Conservation (phyloP, 2,797 vertebrate genomes). For the Ctenopoma multispine region DNA sequence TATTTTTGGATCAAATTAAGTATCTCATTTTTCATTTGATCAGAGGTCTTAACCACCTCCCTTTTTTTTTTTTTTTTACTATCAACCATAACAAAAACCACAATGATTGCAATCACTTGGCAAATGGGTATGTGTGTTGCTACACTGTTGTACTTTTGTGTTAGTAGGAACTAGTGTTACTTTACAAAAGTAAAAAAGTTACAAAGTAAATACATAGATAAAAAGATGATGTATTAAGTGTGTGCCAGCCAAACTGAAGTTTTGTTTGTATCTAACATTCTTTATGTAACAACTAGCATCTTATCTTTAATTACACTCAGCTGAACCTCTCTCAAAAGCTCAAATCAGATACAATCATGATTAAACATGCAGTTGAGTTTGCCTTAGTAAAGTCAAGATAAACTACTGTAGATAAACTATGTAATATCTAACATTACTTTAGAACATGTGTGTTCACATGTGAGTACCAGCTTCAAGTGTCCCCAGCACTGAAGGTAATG, state of each 20-base stretch:
- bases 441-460: background rate
- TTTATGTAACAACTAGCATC: background rate
- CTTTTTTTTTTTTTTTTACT: conserved; percentile 4
- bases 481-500: conserved; percentile 27
- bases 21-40: conserved; percentile 40
- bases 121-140: background rate
- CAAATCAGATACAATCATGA: conserved; percentile 14
- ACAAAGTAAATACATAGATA: too few relatives aligned
- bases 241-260: background rate
- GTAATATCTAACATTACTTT: background rate
- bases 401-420: background rate
- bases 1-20: conserved; percentile 37
- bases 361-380: background rate
- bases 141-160: background rate
- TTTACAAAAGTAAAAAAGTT: background rate
- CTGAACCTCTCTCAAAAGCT: background rate
- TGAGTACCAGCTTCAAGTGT: conserved; percentile 15
- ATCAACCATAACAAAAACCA: conserved; percentile 7
- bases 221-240: background rate
- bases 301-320: background rate
- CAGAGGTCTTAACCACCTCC: conserved; percentile 14
- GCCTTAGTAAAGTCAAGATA: conserved; percentile 19
- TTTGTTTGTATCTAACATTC: background rate
- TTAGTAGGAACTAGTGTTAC: background rate
- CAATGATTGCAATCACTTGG: background rate